Evolutionary conservation across 2,113 vertebrate species (phyloP).

Genomic region (Ailuropoda melanoleuca): DNA sequence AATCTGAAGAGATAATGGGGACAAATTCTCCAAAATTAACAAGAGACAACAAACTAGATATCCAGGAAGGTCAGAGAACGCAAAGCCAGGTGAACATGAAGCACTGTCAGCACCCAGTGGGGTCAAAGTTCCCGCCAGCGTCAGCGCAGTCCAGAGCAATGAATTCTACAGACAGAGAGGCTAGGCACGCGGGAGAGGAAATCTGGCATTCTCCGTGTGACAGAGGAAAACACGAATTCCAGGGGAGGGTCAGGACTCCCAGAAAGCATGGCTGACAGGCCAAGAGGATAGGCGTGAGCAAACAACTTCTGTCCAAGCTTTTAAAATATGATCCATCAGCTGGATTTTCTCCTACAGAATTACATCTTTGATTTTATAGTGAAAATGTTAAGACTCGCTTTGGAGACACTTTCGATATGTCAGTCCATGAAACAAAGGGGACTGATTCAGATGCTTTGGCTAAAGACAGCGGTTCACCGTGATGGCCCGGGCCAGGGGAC

Average conservation of each 20-base stretch:
- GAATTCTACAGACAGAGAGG: not conserved
- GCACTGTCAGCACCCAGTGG: not conserved
- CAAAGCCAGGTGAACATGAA: rapidly evolving
- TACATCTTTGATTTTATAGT: not conserved
- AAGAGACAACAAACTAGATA: not conserved
- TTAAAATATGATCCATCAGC: rapidly evolving
- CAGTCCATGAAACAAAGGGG: not conserved
- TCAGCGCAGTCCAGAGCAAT: not conserved
- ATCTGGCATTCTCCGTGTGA: rapidly evolving
- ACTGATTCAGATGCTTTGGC: rapidly evolving
- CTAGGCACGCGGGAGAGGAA: not conserved
- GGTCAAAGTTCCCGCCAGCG: too few relatives aligned
- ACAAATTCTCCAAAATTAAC: not conserved
- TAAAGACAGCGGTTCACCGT: rapidly evolving
- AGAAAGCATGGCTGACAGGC: not conserved
- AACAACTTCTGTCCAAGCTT: not conserved
- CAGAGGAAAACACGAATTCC: not conserved
- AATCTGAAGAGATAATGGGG: not conserved
- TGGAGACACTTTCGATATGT: not conserved
- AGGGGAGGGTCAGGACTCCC: rapidly evolving
- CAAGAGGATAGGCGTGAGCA: rapidly evolving
- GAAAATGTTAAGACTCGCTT: too few relatives aligned
- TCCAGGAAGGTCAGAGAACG: not conserved
- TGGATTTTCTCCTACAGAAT: too few relatives aligned
- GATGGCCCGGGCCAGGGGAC: rapidly evolving